Base-by-base conservation (phyloP, 2,113 vertebrate species). In the Furnarius figulus region DNA sequence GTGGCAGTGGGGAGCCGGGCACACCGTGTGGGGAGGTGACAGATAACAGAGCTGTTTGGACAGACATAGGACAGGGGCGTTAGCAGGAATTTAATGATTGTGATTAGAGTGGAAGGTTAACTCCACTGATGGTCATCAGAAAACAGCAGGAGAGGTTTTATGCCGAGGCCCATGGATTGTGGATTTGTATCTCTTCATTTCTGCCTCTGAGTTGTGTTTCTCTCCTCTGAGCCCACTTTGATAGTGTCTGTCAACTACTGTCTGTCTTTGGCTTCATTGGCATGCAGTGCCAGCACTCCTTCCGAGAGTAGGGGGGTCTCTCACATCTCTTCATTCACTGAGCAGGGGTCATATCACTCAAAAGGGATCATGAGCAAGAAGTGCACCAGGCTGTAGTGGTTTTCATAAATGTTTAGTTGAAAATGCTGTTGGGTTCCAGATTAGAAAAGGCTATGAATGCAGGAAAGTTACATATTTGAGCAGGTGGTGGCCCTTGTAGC, bases 201-300 rank as follows among this genome's bases (percentile, higher is more conserved):
- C 76, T 95, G 49, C 62, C 49, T 93, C 94, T 12, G 14, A 77
- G 42, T 76, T 79, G 47, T 78, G 87, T 61, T 53, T 14, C 78
- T 71, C 33, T 94, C 30, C 59, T 88, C 30, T n/a, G 74, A 78
- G 85, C 59, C 62, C 59, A 18, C 16, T 68, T 62, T 4, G 23
- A 20, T 62, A 37, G 37, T 4, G 2, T 58, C 61, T 84, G 27
- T 89, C 56, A 42, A 3, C 37, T 66, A 49, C 71, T 80, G 35
- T 59, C 67, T 72, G 28, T 42, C 55, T 72, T 63, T 47, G 71
- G 37, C n/a, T 82, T 49, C 56, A 4, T 47, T 39, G 24, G 24
- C 2, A 1, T 52, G 8, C 0, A 0, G 52, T 56, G n/a, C 28
- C 0, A 0, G 61, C 12, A 2, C 1, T 28, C 35, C 40, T 14